Base-by-base conservation (phyloP, 2,113 vertebrate genomes). In the Campylomormyrus tamandua region DNA sequence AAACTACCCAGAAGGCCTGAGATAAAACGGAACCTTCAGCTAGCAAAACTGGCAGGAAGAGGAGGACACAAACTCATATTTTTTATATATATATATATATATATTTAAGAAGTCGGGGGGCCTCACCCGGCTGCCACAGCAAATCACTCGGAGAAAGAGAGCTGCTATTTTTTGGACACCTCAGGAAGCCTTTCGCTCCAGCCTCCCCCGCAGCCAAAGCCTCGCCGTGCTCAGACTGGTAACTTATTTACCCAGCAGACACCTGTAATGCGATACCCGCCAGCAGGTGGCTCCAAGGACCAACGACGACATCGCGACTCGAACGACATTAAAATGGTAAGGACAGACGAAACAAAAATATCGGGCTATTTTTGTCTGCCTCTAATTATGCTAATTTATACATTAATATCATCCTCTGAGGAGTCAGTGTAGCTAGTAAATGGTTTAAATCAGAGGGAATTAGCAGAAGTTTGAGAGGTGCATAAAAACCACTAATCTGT, bases 311-410 rank as follows among this genome's bases (percentile, higher is more conserved):
- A 0, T 5, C 8, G 10, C 52, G 5, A 46, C 39, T 45, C 27
- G 45, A n/a, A 66, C 21, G 21, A 46, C 53, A 87, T 87, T 66
- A 88, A 42, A 88, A 53, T 24, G 45, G 87, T n/a, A n/a, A 48
- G 19, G 42, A 24, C 21, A 39, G 39, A 31, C 21, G 87, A 27
- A 88, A 66, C 15, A 50, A 88, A 87, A 58, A 87, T 53, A 31
- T 53, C 4, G 31, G 87, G 35, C 21, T 62, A 62, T 39, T 87
- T 88, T 10, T 39, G 31, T 45, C 87, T 35, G 87, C 39, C 87
- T 88, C 31, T 42, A 88, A 62, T 88, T 62, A 88, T 88, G 52
- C 56, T 42, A 88, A 88, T 88, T 58, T 66, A 88, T 88, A 66
- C 87, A 62, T 66, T 88, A 88, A 88, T 88, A 62, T 21, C 87